Percentiles rank a stretch among this genome's conserved stretches.
These are phyloP conservation scores for Phorcus lineatus DNA, from an alignment of 2,888 invertebrate species.

Conservation along the genomic window DNA sequence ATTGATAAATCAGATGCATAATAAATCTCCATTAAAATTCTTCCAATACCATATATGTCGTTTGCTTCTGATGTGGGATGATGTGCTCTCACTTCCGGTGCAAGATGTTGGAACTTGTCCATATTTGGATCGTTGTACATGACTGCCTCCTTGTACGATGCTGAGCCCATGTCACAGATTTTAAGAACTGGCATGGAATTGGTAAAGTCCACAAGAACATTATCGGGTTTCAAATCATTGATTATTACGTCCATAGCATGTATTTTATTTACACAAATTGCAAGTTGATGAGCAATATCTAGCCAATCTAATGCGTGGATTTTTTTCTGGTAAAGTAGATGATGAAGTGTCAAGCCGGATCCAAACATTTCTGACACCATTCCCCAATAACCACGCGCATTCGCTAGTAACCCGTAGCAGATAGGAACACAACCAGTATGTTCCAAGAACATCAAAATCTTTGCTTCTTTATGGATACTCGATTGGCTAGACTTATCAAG, in stretches of 20 bases:
- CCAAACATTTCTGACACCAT: background rate
- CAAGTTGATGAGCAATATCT: background rate
- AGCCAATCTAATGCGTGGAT: background rate
- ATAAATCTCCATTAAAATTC: background rate
- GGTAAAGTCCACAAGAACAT: background rate
- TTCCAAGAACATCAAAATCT: background rate
- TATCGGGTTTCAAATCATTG: background rate
- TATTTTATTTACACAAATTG: background rate
- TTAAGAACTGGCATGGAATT: background rate
- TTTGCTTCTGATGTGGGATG: background rate
- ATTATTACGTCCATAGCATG: background rate
- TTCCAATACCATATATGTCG: background rate
- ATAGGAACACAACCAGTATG: background rate
- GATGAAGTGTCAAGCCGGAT: background rate
- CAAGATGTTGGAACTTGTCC: background rate
- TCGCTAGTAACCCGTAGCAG: background rate
- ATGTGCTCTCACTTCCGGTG: background rate
- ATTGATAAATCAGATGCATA: background rate
- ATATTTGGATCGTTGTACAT: background rate
- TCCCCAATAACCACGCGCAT: background rate
- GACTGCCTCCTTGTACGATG: background rate
- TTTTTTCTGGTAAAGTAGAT: background rate
- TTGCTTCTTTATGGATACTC: background rate
- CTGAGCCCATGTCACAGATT: background rate
- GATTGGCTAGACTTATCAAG: background rate